A percentile compares a stretch with the other conserved stretches of the same genome.
phyloP scores from a whole-genome alignment of 2,113 vertebrate species.

The Orcinus orca region DNA sequence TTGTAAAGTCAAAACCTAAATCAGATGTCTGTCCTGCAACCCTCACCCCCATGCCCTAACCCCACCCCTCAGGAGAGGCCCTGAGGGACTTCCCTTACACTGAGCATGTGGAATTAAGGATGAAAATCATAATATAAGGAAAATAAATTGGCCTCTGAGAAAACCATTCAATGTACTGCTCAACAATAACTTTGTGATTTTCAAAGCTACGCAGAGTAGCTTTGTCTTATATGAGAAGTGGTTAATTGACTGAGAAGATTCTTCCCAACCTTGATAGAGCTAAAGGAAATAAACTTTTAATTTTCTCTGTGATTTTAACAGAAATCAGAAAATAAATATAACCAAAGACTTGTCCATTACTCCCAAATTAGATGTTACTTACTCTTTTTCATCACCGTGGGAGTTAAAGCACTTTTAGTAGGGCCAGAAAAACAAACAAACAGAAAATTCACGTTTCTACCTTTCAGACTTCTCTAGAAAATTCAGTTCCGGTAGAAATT shows the following conservation, averaged over 20 bases:
- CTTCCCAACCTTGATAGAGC: background rate
- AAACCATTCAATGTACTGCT: background rate
- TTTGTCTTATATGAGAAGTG: background rate
- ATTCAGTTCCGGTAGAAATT: background rate
- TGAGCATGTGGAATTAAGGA: background rate
- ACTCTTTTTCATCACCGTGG: background rate
- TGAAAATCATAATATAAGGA: background rate
- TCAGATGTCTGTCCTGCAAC: background rate
- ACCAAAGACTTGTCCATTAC: background rate
- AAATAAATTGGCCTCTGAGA: background rate
- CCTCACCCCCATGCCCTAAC: accelerated
- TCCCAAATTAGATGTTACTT: background rate
- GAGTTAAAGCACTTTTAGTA: background rate
- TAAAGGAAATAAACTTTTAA: background rate
- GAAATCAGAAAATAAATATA: conserved; percentile 18
- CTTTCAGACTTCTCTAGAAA: background rate
- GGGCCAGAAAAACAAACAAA: background rate
- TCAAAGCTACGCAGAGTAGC: background rate
- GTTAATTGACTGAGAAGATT: background rate
- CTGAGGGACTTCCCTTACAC: background rate
- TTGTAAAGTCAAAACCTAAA: background rate
- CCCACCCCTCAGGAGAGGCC: background rate
- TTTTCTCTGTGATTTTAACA: background rate
- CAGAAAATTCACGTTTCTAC: background rate
- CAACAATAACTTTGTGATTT: background rate